Conservation (phyloP, 2,888 invertebrate species). For the Euzetes globulus region DNA sequence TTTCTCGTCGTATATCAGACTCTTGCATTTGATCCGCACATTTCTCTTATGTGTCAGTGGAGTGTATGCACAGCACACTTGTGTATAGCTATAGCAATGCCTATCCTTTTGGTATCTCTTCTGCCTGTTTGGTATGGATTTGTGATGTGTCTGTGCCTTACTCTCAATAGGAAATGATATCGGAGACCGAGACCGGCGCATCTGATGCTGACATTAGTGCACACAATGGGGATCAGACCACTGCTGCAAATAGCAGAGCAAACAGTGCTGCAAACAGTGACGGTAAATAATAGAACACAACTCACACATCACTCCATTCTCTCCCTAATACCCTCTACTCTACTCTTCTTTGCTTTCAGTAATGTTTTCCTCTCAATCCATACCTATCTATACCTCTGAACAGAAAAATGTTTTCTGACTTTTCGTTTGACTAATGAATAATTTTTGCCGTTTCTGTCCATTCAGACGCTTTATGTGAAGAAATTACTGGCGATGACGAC, state of each 20-base stretch:
- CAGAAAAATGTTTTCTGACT: background rate
- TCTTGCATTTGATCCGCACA: conserved; percentile 25
- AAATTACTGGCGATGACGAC: conserved; percentile 25
- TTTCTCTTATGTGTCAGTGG: conserved; percentile 15
- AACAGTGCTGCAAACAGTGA: conserved; percentile 23
- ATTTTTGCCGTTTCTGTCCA: background rate
- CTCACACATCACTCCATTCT: conserved; percentile 9
- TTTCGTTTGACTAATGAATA: background rate
- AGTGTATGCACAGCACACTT: conserved; percentile 6
- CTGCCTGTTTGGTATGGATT: conserved; percentile 19
- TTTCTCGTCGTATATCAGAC: background rate
- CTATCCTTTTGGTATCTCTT: conserved; percentile 24
- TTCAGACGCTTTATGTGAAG: conserved; percentile 26
- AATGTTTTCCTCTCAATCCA: conserved; percentile 7
- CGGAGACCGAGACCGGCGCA: conserved; percentile 26
- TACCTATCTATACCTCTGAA: background rate
- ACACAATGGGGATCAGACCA: conserved; percentile 30
- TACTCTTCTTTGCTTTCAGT: background rate
- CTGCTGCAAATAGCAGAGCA: conserved; percentile 1
- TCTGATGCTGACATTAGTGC: conserved; percentile 29
- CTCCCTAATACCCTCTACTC: conserved; percentile 6
- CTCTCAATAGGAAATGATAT: conserved; percentile 29
- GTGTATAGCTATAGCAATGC: conserved; percentile 1
- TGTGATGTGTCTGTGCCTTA: conserved; percentile 17
- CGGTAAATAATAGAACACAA: conserved; percentile 17